Conservation (phyloP, 2,797 vertebrate species). For the Chromis chromis region DNA sequence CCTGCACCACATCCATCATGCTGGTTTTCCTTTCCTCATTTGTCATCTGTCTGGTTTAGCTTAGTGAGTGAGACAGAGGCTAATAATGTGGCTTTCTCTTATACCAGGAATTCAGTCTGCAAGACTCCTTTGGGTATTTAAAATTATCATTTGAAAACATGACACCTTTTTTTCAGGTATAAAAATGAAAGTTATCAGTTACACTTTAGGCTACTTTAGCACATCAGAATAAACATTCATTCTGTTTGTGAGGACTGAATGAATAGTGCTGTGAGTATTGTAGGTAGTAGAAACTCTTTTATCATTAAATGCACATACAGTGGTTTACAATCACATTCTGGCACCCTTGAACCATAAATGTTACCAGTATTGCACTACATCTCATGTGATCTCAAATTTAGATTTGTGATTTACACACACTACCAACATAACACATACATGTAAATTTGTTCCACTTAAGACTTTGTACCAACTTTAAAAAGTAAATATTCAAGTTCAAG, state of each 20-base stretch:
- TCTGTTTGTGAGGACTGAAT: neutral
- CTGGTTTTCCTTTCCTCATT: conserved; percentile 20
- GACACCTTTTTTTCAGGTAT: no score
- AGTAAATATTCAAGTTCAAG: neutral
- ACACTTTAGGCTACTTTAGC: no score
- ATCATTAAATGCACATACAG: no score
- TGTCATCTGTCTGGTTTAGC: conserved; percentile 28
- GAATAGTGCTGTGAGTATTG: neutral
- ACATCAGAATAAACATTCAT: no score
- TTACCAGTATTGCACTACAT: no score
- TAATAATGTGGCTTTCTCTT: neutral
- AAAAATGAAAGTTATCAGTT: no score
- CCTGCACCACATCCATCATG: conserved; percentile 45
- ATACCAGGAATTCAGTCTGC: neutral
- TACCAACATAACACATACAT: neutral
- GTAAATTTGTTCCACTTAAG: neutral
- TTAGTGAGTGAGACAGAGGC: neutral
- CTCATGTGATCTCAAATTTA: neutral
- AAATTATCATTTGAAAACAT: no score
- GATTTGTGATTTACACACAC: neutral
- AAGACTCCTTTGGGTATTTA: no score
- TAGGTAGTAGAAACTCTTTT: no score
- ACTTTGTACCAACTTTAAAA: neutral
- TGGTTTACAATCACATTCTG: neutral
- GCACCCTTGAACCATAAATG: no score